Evolutionary conservation across 2,888 invertebrate genomes (phyloP).

Genomic region (Liodrosophila aerea): DNA sequence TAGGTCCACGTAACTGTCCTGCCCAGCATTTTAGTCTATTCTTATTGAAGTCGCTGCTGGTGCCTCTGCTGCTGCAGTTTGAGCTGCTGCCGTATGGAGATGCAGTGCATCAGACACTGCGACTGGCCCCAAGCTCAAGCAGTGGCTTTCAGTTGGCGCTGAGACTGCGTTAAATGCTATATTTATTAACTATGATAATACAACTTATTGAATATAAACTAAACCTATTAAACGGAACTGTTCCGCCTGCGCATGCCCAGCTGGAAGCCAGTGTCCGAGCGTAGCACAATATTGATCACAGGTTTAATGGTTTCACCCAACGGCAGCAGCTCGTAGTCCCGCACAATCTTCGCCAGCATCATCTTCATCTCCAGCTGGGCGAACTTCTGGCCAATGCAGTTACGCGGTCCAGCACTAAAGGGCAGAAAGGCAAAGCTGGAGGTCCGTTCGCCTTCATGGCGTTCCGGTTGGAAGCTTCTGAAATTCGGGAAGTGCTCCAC

Average conservation of each 20-base stretch:
- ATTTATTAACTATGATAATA: constrained; percentile 1
- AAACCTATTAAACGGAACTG: no score
- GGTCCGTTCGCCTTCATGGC: constrained; percentile 49
- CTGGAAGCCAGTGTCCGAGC: constrained; percentile 69
- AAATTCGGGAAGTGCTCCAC: constrained; percentile 55
- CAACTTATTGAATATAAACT: no score
- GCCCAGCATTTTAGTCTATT: constrained; percentile 49
- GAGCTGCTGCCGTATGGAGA: constrained; percentile 65
- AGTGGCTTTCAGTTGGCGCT: constrained; percentile 68
- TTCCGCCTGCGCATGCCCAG: constrained; percentile 58
- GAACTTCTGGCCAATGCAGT: constrained; percentile 79
- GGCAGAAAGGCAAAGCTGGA: constrained; percentile 68
- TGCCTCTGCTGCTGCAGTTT: constrained; percentile 51
- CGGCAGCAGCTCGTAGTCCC: constrained; percentile 67
- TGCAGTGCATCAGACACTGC: constrained; percentile 43
- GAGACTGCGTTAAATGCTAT: constrained; percentile 28
- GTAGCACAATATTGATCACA: constrained; percentile 65
- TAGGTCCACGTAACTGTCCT: constrained; percentile 66
- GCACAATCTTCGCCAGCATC: constrained; percentile 66
- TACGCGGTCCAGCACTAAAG: constrained; percentile 83
- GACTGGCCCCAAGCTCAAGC: constrained; percentile 47
- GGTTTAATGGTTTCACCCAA: constrained; percentile 60
- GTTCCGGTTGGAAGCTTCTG: constrained; percentile 68
- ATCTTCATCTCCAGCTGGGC: constrained; percentile 74
- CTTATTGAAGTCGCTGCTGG: constrained; percentile 52